Evolutionary conservation across 2,888 invertebrate species (phyloP).

Genomic region (Mylabris sibirica): DNA sequence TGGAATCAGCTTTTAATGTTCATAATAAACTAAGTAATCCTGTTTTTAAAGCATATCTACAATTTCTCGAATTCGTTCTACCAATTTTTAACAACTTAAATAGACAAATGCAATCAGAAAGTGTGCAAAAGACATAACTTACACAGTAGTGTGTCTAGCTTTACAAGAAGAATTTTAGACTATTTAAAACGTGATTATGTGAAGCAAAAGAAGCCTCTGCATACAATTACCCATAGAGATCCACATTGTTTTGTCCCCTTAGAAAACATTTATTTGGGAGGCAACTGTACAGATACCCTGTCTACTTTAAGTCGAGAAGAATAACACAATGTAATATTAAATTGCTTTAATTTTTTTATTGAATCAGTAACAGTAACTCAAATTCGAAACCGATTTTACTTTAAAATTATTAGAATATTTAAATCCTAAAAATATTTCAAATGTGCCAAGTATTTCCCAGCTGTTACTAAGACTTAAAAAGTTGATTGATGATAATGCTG

Average conservation of each 20-base stretch:
- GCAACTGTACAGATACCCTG: constrained; percentile 7
- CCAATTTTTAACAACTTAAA: constrained; percentile 29
- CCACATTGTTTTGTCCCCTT: constrained; percentile 25
- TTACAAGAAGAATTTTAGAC: too few relatives aligned
- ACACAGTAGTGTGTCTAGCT: too few relatives aligned
- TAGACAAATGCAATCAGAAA: constrained; percentile 31
- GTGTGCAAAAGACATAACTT: constrained; percentile 24
- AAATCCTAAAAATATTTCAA: too few relatives aligned
- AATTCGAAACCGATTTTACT: too few relatives aligned
- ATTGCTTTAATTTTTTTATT: constrained; percentile 31
- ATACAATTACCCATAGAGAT: constrained; percentile 30
- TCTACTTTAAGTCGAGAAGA: constrained; percentile 7
- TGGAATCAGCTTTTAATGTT: constrained; percentile 21
- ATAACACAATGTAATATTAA: constrained; percentile 19
- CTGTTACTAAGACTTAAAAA: too few relatives aligned
- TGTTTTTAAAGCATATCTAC: constrained; percentile 19
- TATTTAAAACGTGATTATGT: constrained; percentile 17
- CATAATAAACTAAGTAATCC: constrained; percentile 19
- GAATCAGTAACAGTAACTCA: constrained; percentile 28
- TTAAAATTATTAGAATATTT: too few relatives aligned
- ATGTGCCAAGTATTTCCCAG: too few relatives aligned
- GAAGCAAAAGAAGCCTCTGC: constrained; percentile 27
- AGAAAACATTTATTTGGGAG: constrained; percentile 32
- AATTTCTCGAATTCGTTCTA: constrained; percentile 25
- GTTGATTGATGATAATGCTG: too few relatives aligned